Evolutionary conservation across 2,113 vertebrate species (phyloP).

Genomic region (Pseudopodoces humilis): DNA sequence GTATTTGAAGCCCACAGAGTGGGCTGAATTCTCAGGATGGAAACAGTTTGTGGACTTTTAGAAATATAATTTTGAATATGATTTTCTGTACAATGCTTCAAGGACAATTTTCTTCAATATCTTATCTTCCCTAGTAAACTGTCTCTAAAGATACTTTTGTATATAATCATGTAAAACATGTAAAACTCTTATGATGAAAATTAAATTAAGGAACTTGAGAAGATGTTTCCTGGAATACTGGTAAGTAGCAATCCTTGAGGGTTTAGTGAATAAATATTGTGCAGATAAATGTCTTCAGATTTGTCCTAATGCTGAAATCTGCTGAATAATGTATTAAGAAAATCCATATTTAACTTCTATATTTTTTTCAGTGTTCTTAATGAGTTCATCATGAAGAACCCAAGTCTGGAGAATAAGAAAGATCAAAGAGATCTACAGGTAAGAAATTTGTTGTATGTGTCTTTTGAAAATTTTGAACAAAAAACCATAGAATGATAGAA

Average conservation of each 20-base stretch:
- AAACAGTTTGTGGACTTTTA: background rate
- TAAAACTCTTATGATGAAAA: background rate
- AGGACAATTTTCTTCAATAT: background rate
- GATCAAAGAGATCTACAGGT: conserved; percentile 98
- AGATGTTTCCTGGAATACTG: background rate
- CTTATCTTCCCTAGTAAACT: background rate
- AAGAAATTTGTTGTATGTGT: background rate
- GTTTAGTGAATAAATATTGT: background rate
- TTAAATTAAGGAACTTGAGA: background rate
- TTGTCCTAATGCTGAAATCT: background rate
- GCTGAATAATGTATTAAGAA: background rate
- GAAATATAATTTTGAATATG: background rate
- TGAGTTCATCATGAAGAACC: conserved; percentile 99
- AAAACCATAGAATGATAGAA: background rate
- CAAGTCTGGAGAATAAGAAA: conserved; percentile 96
- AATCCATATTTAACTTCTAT: background rate
- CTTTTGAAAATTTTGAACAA: background rate
- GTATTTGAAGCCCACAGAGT: background rate
- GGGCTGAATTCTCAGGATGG: background rate
- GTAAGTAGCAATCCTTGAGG: background rate
- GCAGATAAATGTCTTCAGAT: background rate
- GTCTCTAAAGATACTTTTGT: background rate
- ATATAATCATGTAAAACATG: background rate
- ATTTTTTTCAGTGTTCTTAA: conserved; percentile 86
- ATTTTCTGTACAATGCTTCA: background rate